Conservation (phyloP, 2,113 vertebrate genomes). For the Limnothrissa miodon region DNA sequence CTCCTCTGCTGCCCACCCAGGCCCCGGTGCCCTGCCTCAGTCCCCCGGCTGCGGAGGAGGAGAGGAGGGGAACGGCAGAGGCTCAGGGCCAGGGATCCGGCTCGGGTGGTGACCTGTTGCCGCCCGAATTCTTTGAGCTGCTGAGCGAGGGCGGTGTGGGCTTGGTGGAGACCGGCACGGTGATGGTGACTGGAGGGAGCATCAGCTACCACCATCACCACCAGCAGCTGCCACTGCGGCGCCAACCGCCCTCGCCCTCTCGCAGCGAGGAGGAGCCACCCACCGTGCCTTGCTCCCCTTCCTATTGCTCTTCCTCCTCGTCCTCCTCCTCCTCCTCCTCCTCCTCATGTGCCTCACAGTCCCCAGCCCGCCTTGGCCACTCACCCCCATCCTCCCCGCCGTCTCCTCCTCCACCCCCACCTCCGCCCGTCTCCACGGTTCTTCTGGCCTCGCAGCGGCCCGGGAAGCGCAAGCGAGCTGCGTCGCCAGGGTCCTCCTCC, state of each 20-base stretch:
- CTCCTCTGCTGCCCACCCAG: constrained; percentile 64
- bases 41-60: constrained; percentile 59
- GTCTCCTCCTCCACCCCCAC: constrained; percentile 46
- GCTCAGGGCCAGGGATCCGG: constrained; percentile 49
- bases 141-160: constrained; percentile 71
- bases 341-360: constrained; percentile 69
- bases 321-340: constrained; percentile 73
- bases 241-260: constrained; percentile 65
- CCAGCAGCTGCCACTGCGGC: constrained; percentile 64
- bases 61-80: constrained; percentile 57
- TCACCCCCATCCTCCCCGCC: constrained; percentile 69
- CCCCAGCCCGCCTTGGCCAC: constrained; percentile 71
- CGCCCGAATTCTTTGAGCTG: constrained; percentile 78
- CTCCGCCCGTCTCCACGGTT: constrained; percentile 32
- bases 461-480: constrained; percentile 69
- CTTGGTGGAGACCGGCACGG: constrained; percentile 64
- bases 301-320: constrained; percentile 72
- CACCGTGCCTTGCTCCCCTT: constrained; percentile 70
- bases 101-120: constrained; percentile 67
- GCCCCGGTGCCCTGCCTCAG: constrained; percentile 59
- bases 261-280: constrained; percentile 73
- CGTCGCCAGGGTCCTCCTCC: constrained; percentile 51
- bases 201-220: constrained; percentile 44
- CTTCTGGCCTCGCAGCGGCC: constrained; percentile 51
- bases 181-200: constrained; percentile 54